Evolutionary conservation across 1,140 invertebrate species (phyloP).

Genomic region (Drosophila ogumai): DNA sequence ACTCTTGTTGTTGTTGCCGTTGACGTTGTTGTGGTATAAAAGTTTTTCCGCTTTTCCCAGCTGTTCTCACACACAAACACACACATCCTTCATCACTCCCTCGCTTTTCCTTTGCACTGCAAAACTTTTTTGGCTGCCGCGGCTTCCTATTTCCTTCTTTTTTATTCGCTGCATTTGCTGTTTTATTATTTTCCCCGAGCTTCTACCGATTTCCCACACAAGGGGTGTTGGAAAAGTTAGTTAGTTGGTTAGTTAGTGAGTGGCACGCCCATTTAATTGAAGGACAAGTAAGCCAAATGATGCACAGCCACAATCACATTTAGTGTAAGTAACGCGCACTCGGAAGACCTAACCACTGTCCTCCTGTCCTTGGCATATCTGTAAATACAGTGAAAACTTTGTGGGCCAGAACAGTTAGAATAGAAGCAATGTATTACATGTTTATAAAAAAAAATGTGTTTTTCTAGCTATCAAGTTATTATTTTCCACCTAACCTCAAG

Average conservation of each 20-base stretch:
- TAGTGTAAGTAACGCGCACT: slow-evolving; percentile 18
- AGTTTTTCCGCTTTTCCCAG: slow-evolving; percentile 33
- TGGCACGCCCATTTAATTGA: slow-evolving; percentile 49
- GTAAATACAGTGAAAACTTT: slow-evolving; percentile 1
- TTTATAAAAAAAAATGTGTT: background rate
- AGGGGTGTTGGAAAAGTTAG: slow-evolving; percentile 21
- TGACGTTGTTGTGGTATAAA: slow-evolving; percentile 32
- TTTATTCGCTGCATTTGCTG: slow-evolving; percentile 5
- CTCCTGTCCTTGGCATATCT: background rate
- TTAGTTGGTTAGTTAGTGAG: slow-evolving; percentile 17
- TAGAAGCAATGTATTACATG: background rate
- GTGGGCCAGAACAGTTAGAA: background rate
- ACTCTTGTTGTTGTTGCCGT: slow-evolving; percentile 15
- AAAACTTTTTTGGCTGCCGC: slow-evolving; percentile 41
- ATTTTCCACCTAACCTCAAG: background rate
- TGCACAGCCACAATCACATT: slow-evolving; percentile 25
- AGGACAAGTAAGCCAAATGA: slow-evolving; percentile 44
- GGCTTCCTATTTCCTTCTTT: background rate
- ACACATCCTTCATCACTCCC: slow-evolving; percentile 1
- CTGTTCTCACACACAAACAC: slow-evolving; percentile 1
- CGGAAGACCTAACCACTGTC: slow-evolving; percentile 1
- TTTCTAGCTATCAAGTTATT: background rate
- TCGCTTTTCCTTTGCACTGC: slow-evolving; percentile 21
- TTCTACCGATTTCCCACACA: slow-evolving; percentile 4
- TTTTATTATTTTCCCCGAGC: slow-evolving; percentile 8